Conservation (phyloP, 2,113 vertebrate genomes). For the Cyprinodon tularosa region DNA sequence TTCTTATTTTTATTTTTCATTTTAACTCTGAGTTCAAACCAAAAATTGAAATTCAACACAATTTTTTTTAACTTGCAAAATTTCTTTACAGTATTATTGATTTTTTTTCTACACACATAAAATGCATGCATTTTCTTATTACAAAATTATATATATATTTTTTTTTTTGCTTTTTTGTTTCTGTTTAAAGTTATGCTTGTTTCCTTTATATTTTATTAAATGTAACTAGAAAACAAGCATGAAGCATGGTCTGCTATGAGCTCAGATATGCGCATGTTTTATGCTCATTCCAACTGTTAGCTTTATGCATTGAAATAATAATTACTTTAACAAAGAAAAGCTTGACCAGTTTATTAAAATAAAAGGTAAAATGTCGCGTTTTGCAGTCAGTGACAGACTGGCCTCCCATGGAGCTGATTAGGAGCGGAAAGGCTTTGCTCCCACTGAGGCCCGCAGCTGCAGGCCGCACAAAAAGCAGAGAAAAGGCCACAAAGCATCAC, state of each 20-base stretch:
- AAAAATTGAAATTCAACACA: too few species aligned
- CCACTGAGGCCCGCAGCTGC: conserved; percentile 9
- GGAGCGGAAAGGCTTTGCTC: neutral
- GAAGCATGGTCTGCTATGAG: neutral
- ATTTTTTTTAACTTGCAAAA: too few species aligned
- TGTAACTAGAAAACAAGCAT: neutral
- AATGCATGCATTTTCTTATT: neutral
- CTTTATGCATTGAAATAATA: neutral
- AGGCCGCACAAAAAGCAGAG: conserved; percentile 30
- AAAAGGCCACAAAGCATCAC: conserved; percentile 31
- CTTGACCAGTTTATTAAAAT: neutral
- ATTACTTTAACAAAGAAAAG: neutral
- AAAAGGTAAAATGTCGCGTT: neutral
- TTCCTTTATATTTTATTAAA: neutral
- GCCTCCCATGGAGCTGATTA: neutral
- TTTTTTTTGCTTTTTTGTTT: neutral
- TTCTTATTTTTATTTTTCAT: too few species aligned
- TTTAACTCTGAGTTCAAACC: too few species aligned
- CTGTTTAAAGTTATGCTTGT: neutral
- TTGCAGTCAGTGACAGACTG: neutral
- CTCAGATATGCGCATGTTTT: neutral
- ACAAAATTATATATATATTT: neutral
- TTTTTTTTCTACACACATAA: neutral
- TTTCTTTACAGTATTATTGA: neutral
- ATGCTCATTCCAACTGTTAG: neutral